These are phyloP conservation scores for Hydrolagus affinis DNA, from an alignment of 2,113 vertebrate genomes.

Conservation along the genomic window DNA sequence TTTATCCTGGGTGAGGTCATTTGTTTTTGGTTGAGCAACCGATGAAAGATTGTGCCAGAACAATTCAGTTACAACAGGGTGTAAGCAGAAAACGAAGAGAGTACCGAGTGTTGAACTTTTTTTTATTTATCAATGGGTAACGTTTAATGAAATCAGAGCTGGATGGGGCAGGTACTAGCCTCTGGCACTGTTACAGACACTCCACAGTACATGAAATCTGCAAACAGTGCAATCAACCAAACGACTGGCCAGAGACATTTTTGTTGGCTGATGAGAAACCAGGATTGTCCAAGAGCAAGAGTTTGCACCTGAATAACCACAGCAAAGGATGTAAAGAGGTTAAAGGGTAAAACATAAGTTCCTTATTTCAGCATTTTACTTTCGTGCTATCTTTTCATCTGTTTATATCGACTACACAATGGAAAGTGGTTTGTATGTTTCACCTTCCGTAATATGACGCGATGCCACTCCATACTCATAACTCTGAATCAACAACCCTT, in stretches of 20 bases:
- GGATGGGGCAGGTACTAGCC: background rate
- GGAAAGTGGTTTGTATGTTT: too few relatives aligned
- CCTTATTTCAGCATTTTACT: conserved; percentile 44
- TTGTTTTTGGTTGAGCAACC: background rate
- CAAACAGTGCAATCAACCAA: background rate
- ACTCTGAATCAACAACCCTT: too few relatives aligned
- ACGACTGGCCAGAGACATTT: background rate
- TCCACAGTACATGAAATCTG: background rate
- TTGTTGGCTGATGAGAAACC: conserved; percentile 1
- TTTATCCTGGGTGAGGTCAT: conserved; percentile 8
- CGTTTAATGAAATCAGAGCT: background rate
- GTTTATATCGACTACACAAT: background rate
- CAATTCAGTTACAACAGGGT: background rate
- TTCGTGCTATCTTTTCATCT: background rate
- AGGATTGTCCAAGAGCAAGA: background rate
- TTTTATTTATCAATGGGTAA: background rate
- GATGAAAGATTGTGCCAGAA: conserved; percentile 10
- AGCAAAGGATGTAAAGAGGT: conserved; percentile 38
- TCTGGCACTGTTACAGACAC: background rate
- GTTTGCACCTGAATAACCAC: conserved; percentile 29
- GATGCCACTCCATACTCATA: background rate
- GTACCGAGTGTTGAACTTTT: background rate
- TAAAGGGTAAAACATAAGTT: conserved; percentile 34
- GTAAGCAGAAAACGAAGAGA: background rate
- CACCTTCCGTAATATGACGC: background rate